Evolutionary conservation across 2,888 invertebrate species (phyloP).

Genomic region (Andrena flavipes): DNA sequence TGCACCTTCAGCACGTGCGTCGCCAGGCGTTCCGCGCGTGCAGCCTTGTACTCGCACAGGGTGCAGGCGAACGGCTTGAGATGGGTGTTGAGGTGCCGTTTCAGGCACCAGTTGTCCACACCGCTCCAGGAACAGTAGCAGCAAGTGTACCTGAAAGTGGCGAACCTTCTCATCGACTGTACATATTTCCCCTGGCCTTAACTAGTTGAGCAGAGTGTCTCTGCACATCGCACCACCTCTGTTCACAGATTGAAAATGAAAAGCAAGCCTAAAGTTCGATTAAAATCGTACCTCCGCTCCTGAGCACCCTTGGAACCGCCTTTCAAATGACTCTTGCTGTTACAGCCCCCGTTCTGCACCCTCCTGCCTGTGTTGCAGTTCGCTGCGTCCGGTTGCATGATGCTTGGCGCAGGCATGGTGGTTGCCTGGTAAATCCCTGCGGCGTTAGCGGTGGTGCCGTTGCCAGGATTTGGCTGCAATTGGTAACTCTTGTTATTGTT

Average conservation of each 20-base stretch:
- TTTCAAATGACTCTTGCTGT: conserved; percentile 82
- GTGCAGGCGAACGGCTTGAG: conserved; percentile 96
- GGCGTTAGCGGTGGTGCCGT: conserved; percentile 57
- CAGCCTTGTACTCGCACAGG: conserved; percentile 97
- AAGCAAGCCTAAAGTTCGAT: background rate
- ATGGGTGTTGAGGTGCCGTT: conserved; percentile 96
- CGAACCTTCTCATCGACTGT: background rate
- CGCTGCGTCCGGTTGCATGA: conserved; percentile 75
- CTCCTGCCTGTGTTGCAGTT: conserved; percentile 75
- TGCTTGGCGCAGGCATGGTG: conserved; percentile 73
- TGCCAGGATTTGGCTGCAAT: conserved; percentile 74
- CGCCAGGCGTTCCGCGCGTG: conserved; percentile 94
- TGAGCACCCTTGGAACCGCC: conserved; percentile 78
- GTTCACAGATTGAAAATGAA: background rate
- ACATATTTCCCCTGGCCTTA: background rate
- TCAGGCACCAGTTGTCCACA: conserved; percentile 97
- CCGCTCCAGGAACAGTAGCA: conserved; percentile 97
- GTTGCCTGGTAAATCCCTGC: conserved; percentile 76
- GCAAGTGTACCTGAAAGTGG: conserved; percentile 89
- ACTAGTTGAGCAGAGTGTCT: background rate
- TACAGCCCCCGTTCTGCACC: conserved; percentile 81
- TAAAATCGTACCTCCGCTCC: conserved; percentile 77
- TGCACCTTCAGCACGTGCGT: conserved; percentile 97
- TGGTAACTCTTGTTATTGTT: conserved; percentile 78
- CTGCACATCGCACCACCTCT: background rate